These are phyloP conservation scores for Malurus melanocephalus DNA, from an alignment of 2,113 vertebrate species.

Conservation along the genomic window DNA sequence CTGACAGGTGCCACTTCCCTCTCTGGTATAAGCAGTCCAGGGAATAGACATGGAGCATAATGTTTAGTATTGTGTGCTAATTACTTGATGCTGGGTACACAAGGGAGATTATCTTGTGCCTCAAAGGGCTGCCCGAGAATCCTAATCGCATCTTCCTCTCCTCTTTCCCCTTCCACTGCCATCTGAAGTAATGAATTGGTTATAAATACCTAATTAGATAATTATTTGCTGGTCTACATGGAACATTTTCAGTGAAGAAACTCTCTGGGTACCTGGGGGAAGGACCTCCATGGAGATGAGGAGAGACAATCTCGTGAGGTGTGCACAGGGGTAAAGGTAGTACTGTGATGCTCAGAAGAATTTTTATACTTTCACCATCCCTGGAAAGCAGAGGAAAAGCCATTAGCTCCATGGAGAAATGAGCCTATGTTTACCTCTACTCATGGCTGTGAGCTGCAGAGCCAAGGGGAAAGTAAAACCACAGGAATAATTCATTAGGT, in stretches of 20 bases:
- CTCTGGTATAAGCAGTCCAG: neutral
- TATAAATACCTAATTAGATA: slow-evolving; percentile 73
- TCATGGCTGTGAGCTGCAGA: neutral
- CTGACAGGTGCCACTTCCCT: neutral
- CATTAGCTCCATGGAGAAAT: slow-evolving; percentile 23
- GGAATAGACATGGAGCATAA: neutral
- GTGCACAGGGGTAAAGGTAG: neutral
- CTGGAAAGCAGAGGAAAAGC: slow-evolving; percentile 23
- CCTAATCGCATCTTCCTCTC: slow-evolving; percentile 45
- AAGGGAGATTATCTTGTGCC: slow-evolving; percentile 55
- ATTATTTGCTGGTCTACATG: slow-evolving; percentile 63
- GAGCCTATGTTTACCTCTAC: neutral
- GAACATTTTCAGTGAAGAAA: slow-evolving; percentile 44
- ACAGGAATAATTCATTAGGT: neutral
- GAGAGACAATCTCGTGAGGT: fast-evolving
- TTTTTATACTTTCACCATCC: neutral
- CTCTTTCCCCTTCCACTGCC: slow-evolving; percentile 2
- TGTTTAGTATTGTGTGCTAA: neutral
- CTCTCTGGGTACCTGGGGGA: neutral
- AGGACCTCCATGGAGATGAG: neutral
- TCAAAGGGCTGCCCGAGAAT: slow-evolving; percentile 43
- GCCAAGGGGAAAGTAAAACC: neutral
- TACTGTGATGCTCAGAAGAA: neutral
- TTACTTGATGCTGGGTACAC: slow-evolving; percentile 43
- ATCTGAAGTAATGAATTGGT: slow-evolving; percentile 46